Evolutionary conservation across 64 coral and sea anemone genomes (phyloP).

Genomic region (Astreopora myriophthalma): DNA sequence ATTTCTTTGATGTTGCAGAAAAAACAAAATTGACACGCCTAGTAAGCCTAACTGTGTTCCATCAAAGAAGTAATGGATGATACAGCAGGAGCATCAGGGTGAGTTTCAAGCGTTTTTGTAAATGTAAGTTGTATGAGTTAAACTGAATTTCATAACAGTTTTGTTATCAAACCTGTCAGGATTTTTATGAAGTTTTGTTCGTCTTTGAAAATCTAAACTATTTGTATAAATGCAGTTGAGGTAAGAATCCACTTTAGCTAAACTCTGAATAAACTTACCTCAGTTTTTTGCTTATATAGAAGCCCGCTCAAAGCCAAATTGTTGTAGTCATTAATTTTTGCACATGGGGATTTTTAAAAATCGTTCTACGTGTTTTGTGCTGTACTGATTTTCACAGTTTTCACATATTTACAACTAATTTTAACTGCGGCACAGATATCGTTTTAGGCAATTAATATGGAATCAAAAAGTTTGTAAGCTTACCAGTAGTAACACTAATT

Average conservation of each 20-base stretch:
- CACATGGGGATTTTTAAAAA: neutral
- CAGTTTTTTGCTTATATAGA: neutral
- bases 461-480: neutral
- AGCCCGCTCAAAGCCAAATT: neutral
- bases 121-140: conserved; percentile 14
- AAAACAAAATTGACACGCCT: conserved; percentile 21
- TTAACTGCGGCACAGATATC: neutral
- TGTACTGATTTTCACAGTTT: neutral
- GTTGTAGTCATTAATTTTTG: neutral
- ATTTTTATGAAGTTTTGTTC: neutral
- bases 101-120: conserved; percentile 13
- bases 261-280: conserved; percentile 3
- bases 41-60: neutral
- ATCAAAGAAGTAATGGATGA: conserved; percentile 28
- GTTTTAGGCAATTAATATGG: neutral
- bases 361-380: neutral
- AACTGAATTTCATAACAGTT: conserved; percentile 25
- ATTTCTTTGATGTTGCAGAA: conserved; percentile 10
- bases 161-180: neutral
- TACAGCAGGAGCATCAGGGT: conserved; percentile 40
- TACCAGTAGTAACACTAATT: neutral
- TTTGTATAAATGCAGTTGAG: neutral
- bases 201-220: conserved; percentile 7
- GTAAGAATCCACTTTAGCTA: conserved; percentile 8
- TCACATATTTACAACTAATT: neutral